Conservation (phyloP, 2,797 vertebrate genomes). For the Tadarida brasiliensis region DNA sequence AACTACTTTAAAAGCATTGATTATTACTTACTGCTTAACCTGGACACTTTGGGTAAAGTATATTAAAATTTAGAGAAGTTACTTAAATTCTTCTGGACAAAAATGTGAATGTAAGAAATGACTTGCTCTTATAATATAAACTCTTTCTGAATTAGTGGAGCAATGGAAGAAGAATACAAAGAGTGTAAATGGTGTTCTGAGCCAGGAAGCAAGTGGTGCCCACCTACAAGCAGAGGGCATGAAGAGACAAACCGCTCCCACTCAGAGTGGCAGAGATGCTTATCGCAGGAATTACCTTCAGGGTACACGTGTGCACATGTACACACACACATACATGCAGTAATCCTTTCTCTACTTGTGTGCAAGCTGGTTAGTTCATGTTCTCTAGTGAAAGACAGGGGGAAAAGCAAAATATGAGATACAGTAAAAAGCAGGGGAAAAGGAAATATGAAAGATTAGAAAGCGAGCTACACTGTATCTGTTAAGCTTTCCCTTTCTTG, state of each 20-base stretch:
- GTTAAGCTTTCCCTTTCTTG: constrained; percentile 59
- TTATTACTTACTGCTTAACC: neutral
- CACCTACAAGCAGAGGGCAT: neutral
- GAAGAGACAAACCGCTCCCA: neutral
- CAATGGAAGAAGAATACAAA: neutral
- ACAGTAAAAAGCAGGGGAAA: neutral
- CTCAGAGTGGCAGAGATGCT: neutral
- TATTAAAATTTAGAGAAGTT: constrained; percentile 8
- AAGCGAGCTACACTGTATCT: neutral
- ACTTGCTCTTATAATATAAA: neutral
- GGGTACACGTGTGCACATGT: too few relatives aligned
- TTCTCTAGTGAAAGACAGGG: neutral
- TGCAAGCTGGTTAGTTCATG: neutral
- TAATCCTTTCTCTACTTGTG: neutral
- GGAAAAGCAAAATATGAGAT: neutral
- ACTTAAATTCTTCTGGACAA: neutral
- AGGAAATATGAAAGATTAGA: constrained; percentile 16
- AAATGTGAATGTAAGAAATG: neutral
- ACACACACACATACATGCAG: fast-evolving
- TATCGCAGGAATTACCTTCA: neutral
- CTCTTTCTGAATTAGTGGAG: neutral
- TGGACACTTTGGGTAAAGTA: neutral
- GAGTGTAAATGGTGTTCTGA: neutral
- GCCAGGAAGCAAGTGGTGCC: neutral
- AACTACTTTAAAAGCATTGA: neutral